Evolutionary conservation across 1,140 invertebrate genomes (phyloP), one percentile per base, ranked within the genome.

Genomic region (Trichonephila inaurata): DNA sequence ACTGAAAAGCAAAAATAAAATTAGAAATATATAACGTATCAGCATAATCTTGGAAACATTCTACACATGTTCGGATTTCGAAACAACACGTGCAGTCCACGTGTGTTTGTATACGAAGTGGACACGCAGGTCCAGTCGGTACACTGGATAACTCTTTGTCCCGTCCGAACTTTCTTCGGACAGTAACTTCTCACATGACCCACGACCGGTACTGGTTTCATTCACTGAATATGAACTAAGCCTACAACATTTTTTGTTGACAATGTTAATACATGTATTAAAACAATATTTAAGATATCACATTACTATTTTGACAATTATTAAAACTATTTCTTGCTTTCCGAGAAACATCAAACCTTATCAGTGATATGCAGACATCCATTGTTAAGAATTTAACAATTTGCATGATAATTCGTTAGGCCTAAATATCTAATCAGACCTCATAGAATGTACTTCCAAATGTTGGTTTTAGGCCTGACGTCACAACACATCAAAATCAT

Each of bases 21-120:
- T 51, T 51, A 0, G 5, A 51, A 51, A 51, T 51, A 12, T 51
- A 51, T 51, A 2, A 51, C 5, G 51, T 10, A 51, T 40, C 33
- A 51, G 51, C 51, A 51, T 8, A 51, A 51, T 51, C 51, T 51
- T 12, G 33, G 24, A 40, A 40, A 33, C 16, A 4, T 33, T 21
- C 83, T 89, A 66, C 19, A 89, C 62, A 21, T 16, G 61, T 28
- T 24, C 24, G 19, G 81, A 83, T 83, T 83, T 58, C 81, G 83
- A 62, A 81, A 60, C n/a, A 44, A 81, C 88, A 94, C 93, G 93
- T 90, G 93, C 77, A 51, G n/a, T 51, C 87, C 93, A 94, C 93
- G 93, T 94, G 93, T 69, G 87, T 94, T 94, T 94, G 93, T 94
- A 90, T 94, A 94, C 81, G 93, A 88, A 94, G 87, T 94, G 93